phyloP scores from a whole-genome alignment of 2,888 invertebrate genomes.

The Cosmopolites sordidus region DNA sequence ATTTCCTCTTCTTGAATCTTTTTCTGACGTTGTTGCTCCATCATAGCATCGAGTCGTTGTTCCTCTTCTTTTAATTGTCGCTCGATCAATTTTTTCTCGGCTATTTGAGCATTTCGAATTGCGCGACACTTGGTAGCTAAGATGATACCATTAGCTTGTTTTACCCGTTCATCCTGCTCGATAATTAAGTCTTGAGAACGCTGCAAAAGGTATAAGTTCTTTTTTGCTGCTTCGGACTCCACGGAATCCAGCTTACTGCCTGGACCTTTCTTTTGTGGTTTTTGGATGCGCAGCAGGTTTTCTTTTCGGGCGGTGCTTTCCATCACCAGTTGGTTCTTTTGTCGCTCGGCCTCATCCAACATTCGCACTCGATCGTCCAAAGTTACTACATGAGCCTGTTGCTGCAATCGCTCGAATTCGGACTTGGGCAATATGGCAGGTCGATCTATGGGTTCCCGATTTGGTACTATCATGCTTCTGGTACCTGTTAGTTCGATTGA shows the following conservation, averaged over 20 bases:
- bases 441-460: constrained; percentile 51
- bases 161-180: constrained; percentile 63
- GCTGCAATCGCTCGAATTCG: constrained; percentile 58
- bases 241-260: constrained; percentile 38
- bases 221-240: constrained; percentile 51
- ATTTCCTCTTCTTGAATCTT: constrained; percentile 55
- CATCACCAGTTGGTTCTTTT: constrained; percentile 50
- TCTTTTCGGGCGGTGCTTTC: constrained; percentile 58
- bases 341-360: constrained; percentile 47
- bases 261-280: constrained; percentile 34
- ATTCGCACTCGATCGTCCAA: constrained; percentile 49
- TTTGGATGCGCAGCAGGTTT: constrained; percentile 35
- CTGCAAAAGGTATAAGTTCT: constrained; percentile 51
- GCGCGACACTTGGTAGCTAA: constrained; percentile 81
- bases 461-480: constrained; percentile 53
- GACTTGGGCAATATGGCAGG: constrained; percentile 57
- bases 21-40: constrained; percentile 63
- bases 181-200: constrained; percentile 53
- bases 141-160: constrained; percentile 72
- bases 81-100: constrained; percentile 57
- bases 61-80: constrained; percentile 57
- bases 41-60: constrained; percentile 60
- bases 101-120: constrained; percentile 77
- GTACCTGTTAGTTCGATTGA: constrained; percentile 43
- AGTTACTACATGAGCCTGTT: constrained; percentile 54